Base-by-base conservation (phyloP, 2,888 invertebrate species). In the Galeopsomyia nigrocyanea region DNA sequence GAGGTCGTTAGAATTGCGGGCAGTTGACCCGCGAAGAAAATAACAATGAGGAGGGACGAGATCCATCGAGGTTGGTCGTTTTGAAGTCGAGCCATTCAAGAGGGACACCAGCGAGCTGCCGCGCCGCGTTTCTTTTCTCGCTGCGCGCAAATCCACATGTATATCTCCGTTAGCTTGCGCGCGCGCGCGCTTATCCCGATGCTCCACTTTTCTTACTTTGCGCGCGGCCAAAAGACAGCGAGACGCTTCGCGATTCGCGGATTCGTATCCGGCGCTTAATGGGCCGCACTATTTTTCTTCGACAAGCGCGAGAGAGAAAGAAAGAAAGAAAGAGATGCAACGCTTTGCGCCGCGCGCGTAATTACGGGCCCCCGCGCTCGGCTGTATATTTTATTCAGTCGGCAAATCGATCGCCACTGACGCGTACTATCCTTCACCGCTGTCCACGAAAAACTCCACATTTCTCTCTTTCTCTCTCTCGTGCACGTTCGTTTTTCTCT, bases 231-330 rank as follows among this genome's bases (percentile, higher is more conserved):
- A 68, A 55, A 68, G 51, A 68, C 61, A 68, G 31, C n/a, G n/a
- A n/a, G n/a, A 60, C 26, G 53, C 19, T 9, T 9, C 14, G 26
- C 13, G 3, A 10, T 10, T 16, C 50, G 19, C 22, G 19, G 26
- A 5, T 60, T 26, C 19, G 60, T 46, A 68, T 26, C 79, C 77
- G 74, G 74, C 78, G 79, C 78, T 66, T 82, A 82, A 82, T 81
- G 80, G 81, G 72, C 77, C 76, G 71, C 78, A 75, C 79, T 80
- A 83, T 82, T 81, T 82, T 82, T 81, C 82, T 81, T 77, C 76
- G 55, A 9, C 5, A 13, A 26, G n/a, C n/a, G n/a, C n/a, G 31
- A 31, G 31, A 31, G 39, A 39, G 7, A 39, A 13, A 39, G 39
- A 39, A 13, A 39, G 7, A 39, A 3, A 39, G 39, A 39, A 3